phyloP scores from a whole-genome alignment of 92 coral and sea anemone species.

The Phymanthus crucifer region DNA sequence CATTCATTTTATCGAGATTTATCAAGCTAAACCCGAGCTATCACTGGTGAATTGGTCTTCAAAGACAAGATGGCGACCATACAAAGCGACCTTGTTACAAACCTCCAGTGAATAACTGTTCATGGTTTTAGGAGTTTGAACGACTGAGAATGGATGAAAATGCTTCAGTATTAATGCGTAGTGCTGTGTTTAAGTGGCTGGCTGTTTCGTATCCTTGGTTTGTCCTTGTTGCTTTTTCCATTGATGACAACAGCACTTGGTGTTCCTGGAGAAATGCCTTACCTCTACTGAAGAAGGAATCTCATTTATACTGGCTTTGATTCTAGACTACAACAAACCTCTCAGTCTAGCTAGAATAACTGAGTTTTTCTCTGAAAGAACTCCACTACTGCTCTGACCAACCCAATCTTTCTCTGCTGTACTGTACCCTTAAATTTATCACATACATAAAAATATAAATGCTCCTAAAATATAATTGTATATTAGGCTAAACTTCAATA shows the following conservation, averaged over 20 bases:
- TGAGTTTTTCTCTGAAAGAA: too few species aligned
- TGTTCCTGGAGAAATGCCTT: neutral
- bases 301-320: neutral
- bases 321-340: neutral
- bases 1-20: conserved; percentile 73
- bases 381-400: too few species aligned
- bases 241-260: neutral
- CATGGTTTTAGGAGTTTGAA: neutral
- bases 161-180: neutral
- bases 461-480: neutral
- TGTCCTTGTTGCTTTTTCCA: neutral
- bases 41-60: conserved; percentile 46
- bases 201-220: neutral
- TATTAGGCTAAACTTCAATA: neutral
- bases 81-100: neutral
- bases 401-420: neutral
- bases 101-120: neutral
- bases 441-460: neutral
- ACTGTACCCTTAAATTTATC: neutral
- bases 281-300: neutral
- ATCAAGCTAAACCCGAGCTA: conserved; percentile 85
- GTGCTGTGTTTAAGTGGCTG: neutral
- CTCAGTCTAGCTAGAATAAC: too few species aligned
- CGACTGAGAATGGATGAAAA: neutral
- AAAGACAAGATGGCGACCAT: conserved; percentile 11